Evolutionary conservation across 2,888 invertebrate species (phyloP), one percentile per base, ranked within the genome.

Genomic region (Protonemura montana): DNA sequence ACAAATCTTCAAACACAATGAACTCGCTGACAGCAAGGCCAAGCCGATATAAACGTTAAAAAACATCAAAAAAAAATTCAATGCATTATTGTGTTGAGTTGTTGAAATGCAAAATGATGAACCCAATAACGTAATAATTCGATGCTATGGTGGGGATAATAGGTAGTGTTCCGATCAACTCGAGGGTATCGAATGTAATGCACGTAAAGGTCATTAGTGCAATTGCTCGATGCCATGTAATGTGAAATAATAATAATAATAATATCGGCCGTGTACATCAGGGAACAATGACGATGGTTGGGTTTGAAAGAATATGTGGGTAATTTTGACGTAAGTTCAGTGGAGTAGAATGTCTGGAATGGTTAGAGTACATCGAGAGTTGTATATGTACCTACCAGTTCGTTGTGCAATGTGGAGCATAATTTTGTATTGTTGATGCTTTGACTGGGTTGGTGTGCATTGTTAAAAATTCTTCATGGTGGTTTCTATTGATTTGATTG

Each of bases 101-200:
- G 59, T 59, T 59, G 59, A 59, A 59, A 59, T 59, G 59, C 59
- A 59, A 59, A 59, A 59, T 21, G 59, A 59, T 59, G 59, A 59
- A 59, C 59, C 59, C 59, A 59, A 59, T 59, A 10, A 59, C 2
- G 21, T 59, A 21, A 59, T 59, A 21, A 13, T 21, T 10, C 59
- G 21, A 59, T 21, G 59, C 59, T n/a, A 21, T 21, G 13, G 59
- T 10, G 59, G 59, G 59, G 59, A 21, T 59, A 59, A 59, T 59
- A 21, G 59, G 1, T 21, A 21, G 59, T 59, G 59, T 21, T 59
- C 21, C 7, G 59, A 21, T 21, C 59, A 59, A 59, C 59, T 59
- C 59, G 59, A 59, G 59, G 59, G 59, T 59, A 59, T 59, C 59
- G 13, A 59, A 59, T 59, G 6, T 59, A 59, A 59, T 59, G 59